These are phyloP conservation scores for Florisuga fusca DNA, from an alignment of 2,797 vertebrate species.

Conservation along the genomic window DNA sequence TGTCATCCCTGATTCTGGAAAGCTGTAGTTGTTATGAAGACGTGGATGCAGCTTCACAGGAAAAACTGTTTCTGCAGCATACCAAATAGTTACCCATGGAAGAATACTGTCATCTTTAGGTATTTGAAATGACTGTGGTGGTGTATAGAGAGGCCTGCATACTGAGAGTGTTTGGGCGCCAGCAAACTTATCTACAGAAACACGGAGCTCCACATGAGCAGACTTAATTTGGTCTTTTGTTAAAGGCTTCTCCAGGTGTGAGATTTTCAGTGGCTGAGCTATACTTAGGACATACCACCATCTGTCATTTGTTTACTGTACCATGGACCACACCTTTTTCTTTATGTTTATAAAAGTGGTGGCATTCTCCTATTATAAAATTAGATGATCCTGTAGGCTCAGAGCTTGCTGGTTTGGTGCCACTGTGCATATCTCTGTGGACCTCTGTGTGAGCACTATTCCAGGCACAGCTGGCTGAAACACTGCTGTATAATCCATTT, in stretches of 20 bases:
- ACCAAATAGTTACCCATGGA: neutral
- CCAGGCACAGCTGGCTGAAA: slow-evolving; percentile 23
- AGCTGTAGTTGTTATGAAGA: neutral
- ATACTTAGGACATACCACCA: neutral
- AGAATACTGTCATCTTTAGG: neutral
- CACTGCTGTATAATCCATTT: neutral
- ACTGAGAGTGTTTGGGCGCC: neutral
- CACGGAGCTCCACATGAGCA: neutral
- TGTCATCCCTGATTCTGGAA: neutral
- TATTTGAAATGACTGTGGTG: neutral
- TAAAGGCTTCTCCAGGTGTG: neutral
- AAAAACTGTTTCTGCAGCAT: neutral
- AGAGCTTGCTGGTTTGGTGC: neutral
- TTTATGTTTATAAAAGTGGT: neutral
- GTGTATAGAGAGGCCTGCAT: neutral
- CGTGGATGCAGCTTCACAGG: neutral
- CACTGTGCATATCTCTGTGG: neutral
- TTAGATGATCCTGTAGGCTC: neutral
- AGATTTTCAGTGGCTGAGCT: neutral
- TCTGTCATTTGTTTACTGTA: neutral
- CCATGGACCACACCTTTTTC: neutral
- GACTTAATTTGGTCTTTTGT: neutral
- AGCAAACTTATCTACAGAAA: neutral
- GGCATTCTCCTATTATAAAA: neutral
- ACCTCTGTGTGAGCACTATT: neutral